Evolutionary conservation across 2,888 invertebrate species (phyloP), one percentile per base, ranked within the genome.

Genomic region (Lasioglossum calceatum): DNA sequence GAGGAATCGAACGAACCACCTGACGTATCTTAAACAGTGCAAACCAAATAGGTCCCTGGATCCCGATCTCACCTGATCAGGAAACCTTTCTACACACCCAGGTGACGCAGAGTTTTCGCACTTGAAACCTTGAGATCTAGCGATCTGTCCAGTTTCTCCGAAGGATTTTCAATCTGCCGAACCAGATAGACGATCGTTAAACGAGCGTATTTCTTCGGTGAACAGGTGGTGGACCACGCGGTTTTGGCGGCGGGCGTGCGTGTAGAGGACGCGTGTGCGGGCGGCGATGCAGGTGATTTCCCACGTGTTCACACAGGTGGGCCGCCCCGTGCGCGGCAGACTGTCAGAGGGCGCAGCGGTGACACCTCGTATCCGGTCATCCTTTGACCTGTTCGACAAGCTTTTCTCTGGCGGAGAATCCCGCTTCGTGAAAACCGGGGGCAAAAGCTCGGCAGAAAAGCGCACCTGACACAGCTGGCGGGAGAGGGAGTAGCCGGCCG

Each of bases 321-420:
- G 88, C 86, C 88, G 88, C 86, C 84, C 89, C 87, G 82, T 89
- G 85, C 88, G 86, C 88, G 82, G 71, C 84, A 73, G 70, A 73
- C 86, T 87, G 89, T 93, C 89, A 90, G 89, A 87, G 88, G 87
- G 88, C 92, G 89, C 91, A 87, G 83, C 89, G 88, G 83, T 83
- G 87, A 81, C 64, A 84, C 74, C 76, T 54, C 76, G 70, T 67
- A 81, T 80, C 86, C 86, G 83, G 85, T 88, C 91, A 85, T 86
- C 89, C 78, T 86, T 90, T 77, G 87, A 87, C 77, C 82, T 77
- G 23, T n/a, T 54, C 23, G 54, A 54, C 54, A 1, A n/a, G n/a
- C n/a, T 54, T 54, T 10, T n/a, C 54, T 1, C 54, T 2, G 54
- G 10, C 23, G 54, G 5, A 23, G 10, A 23, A 54, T 54, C 54